These are phyloP conservation scores for Arion vulgaris DNA, from an alignment of 1,140 invertebrate species.

Conservation along the genomic window DNA sequence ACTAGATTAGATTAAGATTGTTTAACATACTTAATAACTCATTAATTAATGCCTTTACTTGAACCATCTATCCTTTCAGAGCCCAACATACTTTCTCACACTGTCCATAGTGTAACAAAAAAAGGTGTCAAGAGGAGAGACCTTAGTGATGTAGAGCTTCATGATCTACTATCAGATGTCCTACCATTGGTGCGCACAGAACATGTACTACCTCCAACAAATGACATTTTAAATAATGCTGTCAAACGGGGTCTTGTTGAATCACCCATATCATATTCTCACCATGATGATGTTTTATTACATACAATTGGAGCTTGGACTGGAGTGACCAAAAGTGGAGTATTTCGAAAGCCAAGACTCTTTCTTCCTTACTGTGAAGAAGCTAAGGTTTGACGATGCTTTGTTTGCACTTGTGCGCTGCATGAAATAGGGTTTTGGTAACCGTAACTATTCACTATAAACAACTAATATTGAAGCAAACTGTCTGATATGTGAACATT, in stretches of 20 bases:
- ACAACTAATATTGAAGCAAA: too few relatives aligned
- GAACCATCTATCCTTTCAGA: slow-evolving; percentile 75
- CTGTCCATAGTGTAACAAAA: slow-evolving; percentile 89
- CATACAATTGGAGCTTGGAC: slow-evolving; percentile 84
- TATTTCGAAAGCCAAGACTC: slow-evolving; percentile 87
- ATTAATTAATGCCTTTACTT: too few relatives aligned
- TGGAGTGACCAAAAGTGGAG: slow-evolving; percentile 83
- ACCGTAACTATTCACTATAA: too few relatives aligned
- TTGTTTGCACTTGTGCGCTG: too few relatives aligned
- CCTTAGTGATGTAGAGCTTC: slow-evolving; percentile 87
- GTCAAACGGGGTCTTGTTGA: slow-evolving; percentile 89
- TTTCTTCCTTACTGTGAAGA: slow-evolving; percentile 96
- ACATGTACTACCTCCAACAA: slow-evolving; percentile 89
- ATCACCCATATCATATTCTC: slow-evolving; percentile 89
- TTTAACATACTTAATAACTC: too few relatives aligned
- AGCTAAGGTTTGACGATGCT: slow-evolving; percentile 80
- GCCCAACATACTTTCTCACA: slow-evolving; percentile 92
- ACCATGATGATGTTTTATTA: slow-evolving; percentile 76
- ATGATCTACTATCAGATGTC: slow-evolving; percentile 88
- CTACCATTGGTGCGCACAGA: slow-evolving; percentile 88
- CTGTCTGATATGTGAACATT: too few relatives aligned
- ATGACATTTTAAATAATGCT: slow-evolving; percentile 82
- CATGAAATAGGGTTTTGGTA: too few relatives aligned
- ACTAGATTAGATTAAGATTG: too few relatives aligned
- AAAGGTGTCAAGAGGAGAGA: slow-evolving; percentile 89